phyloP scores from a whole-genome alignment of 2,113 vertebrate genomes.

The Psettodes erumei region DNA sequence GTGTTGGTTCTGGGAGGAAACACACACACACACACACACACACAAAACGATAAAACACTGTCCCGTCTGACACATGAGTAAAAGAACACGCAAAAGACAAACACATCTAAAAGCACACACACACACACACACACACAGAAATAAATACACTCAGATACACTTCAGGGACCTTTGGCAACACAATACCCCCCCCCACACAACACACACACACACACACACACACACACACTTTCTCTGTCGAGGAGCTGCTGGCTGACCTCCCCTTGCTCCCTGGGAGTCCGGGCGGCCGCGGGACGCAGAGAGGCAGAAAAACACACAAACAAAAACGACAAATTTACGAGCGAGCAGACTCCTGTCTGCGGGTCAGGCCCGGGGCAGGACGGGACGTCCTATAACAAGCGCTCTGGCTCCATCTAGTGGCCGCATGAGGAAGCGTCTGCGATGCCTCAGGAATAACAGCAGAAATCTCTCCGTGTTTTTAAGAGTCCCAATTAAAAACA shows the following conservation, averaged over 20 bases:
- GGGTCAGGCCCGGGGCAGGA: conserved; percentile 73
- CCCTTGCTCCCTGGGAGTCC: conserved; percentile 43
- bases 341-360: conserved; percentile 66
- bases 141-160: conserved; percentile 51
- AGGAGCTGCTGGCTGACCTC: conserved; percentile 53
- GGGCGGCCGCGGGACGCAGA: conserved; percentile 53
- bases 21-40: neutral
- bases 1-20: neutral
- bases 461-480: too few relatives aligned
- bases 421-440: too few relatives aligned
- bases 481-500: too few relatives aligned
- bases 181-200: conserved; percentile 34
- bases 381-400: neutral
- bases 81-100: conserved; percentile 30
- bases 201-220: conserved; percentile 4
- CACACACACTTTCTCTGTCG: conserved; percentile 16
- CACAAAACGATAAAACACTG: conserved; percentile 6
- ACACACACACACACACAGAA: conserved; percentile 19
- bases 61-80: conserved; percentile 11
- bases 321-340: conserved; percentile 77
- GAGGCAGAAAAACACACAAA: conserved; percentile 71
- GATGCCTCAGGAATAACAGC: too few relatives aligned
- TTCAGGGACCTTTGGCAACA: conserved; percentile 41
- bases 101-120: conserved; percentile 9
- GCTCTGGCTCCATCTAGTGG: conserved; percentile 66